Evolutionary conservation across 2,797 vertebrate species (phyloP).

Genomic region (Rhinichthys osculus): DNA sequence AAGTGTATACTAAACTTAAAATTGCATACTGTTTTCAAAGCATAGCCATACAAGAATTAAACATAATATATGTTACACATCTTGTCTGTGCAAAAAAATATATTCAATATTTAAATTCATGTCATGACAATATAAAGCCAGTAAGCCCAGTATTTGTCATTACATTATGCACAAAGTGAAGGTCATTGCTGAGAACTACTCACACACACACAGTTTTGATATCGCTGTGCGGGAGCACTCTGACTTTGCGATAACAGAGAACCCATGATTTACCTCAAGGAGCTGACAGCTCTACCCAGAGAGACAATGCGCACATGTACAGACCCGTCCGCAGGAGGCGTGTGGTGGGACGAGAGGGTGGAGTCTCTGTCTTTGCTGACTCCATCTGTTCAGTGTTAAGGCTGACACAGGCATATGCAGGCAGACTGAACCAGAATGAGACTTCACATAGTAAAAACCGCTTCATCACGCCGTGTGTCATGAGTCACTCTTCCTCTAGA

Average conservation of each 20-base stretch:
- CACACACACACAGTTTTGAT: slow-evolving; percentile 25
- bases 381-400: slow-evolving; percentile 50
- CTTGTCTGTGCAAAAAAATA: neutral
- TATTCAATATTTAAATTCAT: neutral
- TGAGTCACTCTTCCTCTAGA: slow-evolving; percentile 42
- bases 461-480: neutral
- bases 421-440: slow-evolving; percentile 12
- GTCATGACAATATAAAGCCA: neutral
- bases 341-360: slow-evolving; percentile 25
- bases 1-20: neutral
- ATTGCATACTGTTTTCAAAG: neutral
- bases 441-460: slow-evolving; percentile 30
- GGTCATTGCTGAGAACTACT: neutral
- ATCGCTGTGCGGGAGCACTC: neutral
- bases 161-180: neutral
- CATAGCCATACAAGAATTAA: too few relatives aligned
- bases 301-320: slow-evolving; percentile 26
- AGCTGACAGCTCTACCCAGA: slow-evolving; percentile 31
- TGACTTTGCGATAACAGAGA: slow-evolving; percentile 24
- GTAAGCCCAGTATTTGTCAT: too few relatives aligned
- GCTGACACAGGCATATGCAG: slow-evolving; percentile 8
- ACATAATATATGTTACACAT: neutral
- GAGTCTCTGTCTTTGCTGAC: slow-evolving; percentile 27
- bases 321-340: slow-evolving; percentile 7
- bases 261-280: slow-evolving; percentile 36